Evolutionary conservation across 1,140 invertebrate genomes (phyloP).

Genomic region (Augochlora pura): DNA sequence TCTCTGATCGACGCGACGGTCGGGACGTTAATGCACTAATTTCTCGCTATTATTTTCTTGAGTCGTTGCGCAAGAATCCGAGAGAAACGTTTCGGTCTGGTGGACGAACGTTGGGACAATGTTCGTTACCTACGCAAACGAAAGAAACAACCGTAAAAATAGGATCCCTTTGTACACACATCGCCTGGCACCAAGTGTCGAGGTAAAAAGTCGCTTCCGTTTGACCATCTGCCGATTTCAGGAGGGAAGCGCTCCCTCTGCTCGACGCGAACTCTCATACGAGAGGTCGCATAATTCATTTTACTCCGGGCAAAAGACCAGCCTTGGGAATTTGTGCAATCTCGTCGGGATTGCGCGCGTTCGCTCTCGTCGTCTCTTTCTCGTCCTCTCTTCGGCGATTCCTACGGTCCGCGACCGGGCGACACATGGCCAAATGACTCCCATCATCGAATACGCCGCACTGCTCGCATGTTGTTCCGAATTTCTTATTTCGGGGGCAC

Average conservation of each 20-base stretch:
- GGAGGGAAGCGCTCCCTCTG: conserved; percentile 19
- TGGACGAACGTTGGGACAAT: conserved; percentile 4
- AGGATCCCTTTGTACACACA: conserved; percentile 57
- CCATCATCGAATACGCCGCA: background rate
- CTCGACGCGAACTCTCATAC: conserved; percentile 6
- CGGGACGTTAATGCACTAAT: too few species aligned
- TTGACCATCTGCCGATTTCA: conserved; percentile 67
- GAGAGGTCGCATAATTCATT: conserved; percentile 39
- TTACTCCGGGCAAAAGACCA: background rate
- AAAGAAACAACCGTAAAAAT: conserved; percentile 54
- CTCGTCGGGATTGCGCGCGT: background rate
- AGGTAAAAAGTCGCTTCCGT: conserved; percentile 68
- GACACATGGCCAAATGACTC: background rate
- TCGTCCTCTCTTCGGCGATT: background rate
- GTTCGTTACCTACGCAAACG: conserved; percentile 19
- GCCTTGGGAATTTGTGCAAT: conserved; percentile 38
- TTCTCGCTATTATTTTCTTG: too few species aligned
- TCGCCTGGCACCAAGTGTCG: conserved; percentile 59
- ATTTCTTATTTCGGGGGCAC: too few species aligned
- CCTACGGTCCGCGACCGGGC: too few species aligned
- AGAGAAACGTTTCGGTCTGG: too few species aligned
- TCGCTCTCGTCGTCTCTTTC: background rate
- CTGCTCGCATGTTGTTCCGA: background rate
- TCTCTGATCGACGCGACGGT: too few species aligned
- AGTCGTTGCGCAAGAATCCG: too few species aligned